Evolutionary conservation across 1,140 invertebrate species (phyloP).

Genomic region (Chionoecetes opilio): DNA sequence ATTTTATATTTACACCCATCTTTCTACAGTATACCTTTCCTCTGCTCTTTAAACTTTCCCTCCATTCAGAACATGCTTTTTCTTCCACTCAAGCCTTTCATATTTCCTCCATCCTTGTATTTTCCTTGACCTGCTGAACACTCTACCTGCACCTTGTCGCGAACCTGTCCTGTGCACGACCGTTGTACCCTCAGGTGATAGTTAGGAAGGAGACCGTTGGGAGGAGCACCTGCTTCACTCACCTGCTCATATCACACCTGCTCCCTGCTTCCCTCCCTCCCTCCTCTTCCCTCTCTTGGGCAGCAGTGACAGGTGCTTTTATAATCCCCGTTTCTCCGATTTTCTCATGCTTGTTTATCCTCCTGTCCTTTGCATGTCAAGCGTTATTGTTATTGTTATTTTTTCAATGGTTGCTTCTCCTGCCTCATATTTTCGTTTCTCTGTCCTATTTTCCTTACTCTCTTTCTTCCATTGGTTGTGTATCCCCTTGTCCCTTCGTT

Average conservation of each 20-base stretch:
- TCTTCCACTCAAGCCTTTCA: background rate
- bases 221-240: background rate
- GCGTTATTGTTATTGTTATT: background rate
- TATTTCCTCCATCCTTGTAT: background rate
- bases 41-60: too few species aligned
- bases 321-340: background rate
- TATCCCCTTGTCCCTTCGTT: background rate
- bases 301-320: background rate
- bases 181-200: constrained; percentile 7
- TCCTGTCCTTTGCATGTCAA: background rate
- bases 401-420: background rate
- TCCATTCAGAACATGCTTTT: too few species aligned
- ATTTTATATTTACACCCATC: too few species aligned
- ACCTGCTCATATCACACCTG: constrained; percentile 27
- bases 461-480: background rate
- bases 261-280: background rate
- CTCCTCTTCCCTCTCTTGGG: background rate
- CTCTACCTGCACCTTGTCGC: background rate
- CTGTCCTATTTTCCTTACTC: background rate
- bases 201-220: background rate
- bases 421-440: background rate
- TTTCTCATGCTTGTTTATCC: background rate
- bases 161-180: background rate
- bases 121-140: background rate
- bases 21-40: too few species aligned